Evolutionary conservation across 2,797 vertebrate genomes (phyloP).

Genomic region (Emys orbicularis): DNA sequence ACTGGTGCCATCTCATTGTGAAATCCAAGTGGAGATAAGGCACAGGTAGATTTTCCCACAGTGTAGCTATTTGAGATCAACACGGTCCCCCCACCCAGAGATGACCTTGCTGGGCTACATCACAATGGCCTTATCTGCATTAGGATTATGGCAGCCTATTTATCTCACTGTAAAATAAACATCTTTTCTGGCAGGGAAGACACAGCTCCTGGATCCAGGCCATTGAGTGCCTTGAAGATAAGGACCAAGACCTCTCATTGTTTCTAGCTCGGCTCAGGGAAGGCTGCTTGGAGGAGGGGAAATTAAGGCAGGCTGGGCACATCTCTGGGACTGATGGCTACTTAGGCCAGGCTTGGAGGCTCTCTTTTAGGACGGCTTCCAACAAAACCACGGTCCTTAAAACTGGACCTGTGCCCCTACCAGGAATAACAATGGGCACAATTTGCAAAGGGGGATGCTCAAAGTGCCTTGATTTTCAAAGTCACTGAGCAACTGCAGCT

Average conservation of each 20-base stretch:
- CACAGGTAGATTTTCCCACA: no score
- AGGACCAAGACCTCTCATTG: background rate
- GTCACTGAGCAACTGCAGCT: background rate
- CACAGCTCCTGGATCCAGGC: no score
- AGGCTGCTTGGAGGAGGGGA: background rate
- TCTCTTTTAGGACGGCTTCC: background rate
- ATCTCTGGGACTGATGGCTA: background rate
- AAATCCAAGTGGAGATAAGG: background rate
- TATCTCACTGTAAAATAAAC: background rate
- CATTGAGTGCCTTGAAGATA: no score
- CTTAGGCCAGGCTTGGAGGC: background rate
- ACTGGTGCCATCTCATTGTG: background rate
- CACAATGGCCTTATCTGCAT: background rate
- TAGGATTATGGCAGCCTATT: no score
- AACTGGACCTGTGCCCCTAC: background rate
- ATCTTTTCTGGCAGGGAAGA: background rate
- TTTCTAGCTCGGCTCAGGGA: background rate
- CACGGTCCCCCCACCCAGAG: background rate
- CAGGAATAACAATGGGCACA: background rate
- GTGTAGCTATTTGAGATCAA: background rate
- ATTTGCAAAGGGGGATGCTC: background rate
- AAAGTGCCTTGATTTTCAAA: background rate
- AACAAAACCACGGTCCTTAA: background rate
- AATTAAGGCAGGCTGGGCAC: background rate
- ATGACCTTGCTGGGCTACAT: background rate